Evolutionary conservation across 1,140 invertebrate genomes (phyloP), one percentile per base, ranked within the genome.

Genomic region (Calephelis nemesis): DNA sequence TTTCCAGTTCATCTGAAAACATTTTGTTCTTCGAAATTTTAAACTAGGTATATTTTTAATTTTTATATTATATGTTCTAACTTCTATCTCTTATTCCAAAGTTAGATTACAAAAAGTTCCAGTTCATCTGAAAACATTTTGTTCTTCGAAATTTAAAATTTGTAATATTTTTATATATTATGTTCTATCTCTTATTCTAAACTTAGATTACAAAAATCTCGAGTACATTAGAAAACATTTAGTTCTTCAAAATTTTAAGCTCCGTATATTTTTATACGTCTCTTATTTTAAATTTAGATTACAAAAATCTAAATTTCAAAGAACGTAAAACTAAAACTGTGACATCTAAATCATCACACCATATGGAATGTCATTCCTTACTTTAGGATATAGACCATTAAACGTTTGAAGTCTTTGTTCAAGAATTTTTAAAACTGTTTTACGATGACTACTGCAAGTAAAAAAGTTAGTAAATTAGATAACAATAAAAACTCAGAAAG

Each of bases 401-500:
- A 84, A 78, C 71, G 78, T 89, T 91, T 89, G 88, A 91, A 83
- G 85, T 89, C 85, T 88, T 88, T 87, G 85, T 88, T 81, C 69
- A 74, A 84, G 68, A 71, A 74, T 74, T 74, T 75, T 75, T 80
- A 84, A 82, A 74, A 72, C 74, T 50, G 67, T 84, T 88, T 90
- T 84, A 88, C 82, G 81, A 87, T 74, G 77, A 84, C 87, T 88
- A 87, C 87, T 82, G 81, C 80, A 73, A 81, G 73, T 81, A 82
- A 84, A 85, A 85, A 79, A 77, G 60, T 71, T 76, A 60, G 68
- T 79, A 74, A 76, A 79, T 79, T 83, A 82, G 73, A 47, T 50
- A 60, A 60, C 58, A 60, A 40, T 40, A 60, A 45, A 45, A 45
- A 45, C 6, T 9, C 7, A 9, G 42, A 1, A 45, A 45, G 42